Evolutionary conservation across 2,113 vertebrate species (phyloP), one percentile per base, ranked within the genome.

Genomic region (Megalops atlanticus): DNA sequence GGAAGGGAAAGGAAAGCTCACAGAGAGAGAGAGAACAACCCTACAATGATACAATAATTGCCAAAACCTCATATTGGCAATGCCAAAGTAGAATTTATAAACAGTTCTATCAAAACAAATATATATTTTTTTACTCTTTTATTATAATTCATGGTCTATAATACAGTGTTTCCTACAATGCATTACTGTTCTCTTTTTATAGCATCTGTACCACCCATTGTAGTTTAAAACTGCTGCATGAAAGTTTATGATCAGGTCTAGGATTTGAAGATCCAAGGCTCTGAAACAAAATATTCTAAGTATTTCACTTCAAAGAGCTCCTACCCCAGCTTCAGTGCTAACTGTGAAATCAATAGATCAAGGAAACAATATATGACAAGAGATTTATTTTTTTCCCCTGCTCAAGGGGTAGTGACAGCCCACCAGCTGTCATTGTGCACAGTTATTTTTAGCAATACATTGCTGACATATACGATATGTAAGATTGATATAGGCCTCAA

Each of bases 361-460:
- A 64, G 58, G n/a, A n/a, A 64, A 64, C 58, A 64, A 64, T n/a
- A 64, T 64, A 27, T 64, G 58, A 64, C 58, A 64, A n/a, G 3
- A 64, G 58, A 64, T 64, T 64, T 64, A 64, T 64, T 64, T 31
- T 24, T 31, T 64, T n/a, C 31, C 11, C 31, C 2, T 11, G 58
- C 11, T 24, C 8, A n/a, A n/a, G n/a, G n/a, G 58, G n/a, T 31
- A 64, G 1, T 24, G 58, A 64, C 24, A 64, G 58, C 7, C 58
- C 58, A 64, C 58, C 58, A n/a, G 58, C 58, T 64, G 58, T 21
- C 58, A 64, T 64, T 64, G 58, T 64, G 58, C 58, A 38, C 35
- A 10, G 38, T 35, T 73, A 73, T 73, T 40, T 73, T 73, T 73
- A 73, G 71, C 58, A 31, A 31, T 64, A 64, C 58, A 31, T n/a